Evolutionary conservation across 2,888 invertebrate genomes (phyloP), one percentile per base, ranked within the genome.

Genomic region (Thyatira batis): DNA sequence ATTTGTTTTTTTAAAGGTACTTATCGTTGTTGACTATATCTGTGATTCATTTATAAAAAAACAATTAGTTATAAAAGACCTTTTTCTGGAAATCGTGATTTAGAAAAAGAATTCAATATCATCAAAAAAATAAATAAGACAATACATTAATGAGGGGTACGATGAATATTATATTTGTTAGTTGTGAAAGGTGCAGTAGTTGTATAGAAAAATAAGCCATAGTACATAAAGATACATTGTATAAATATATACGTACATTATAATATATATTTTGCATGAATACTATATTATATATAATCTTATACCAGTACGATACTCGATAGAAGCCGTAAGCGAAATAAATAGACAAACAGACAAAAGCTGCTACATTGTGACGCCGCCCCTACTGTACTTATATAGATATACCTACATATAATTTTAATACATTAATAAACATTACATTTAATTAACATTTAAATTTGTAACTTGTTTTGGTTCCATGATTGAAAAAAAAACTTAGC

Each of bases 281-380:
- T 39, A 39, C 8, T 13, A 13, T n/a, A n/a, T n/a, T n/a, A n/a
- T n/a, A n/a, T n/a, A n/a, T 13, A 39, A 39, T 17, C 8, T 17
- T 17, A 17, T 17, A 33, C 1, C 33, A 17, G 39, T 17, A 39
- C 6, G 39, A n/a, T n/a, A n/a, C 8, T 8, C 5, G 1, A 17
- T 39, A 39, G 13, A 39, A 39, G 39, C 39, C 1, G 39, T 39
- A 39, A 39, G 39, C 39, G 17, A 17, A 39, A 39, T 17, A 39
- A 39, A n/a, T 2, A n/a, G n/a, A 39, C 39, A 17, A 39, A 52
- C 55, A 48, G 17, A 43, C 51, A 27, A 30, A 11, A 55, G 17
- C 55, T 48, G 50, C 50, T 50, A 39, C 39, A 11, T 11, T 11
- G n/a, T 3, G 39, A 39, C 39, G 39, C 39, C 39, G 20, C 27